Evolutionary conservation across 2,888 invertebrate species (phyloP).

Genomic region (Rapana venosa): DNA sequence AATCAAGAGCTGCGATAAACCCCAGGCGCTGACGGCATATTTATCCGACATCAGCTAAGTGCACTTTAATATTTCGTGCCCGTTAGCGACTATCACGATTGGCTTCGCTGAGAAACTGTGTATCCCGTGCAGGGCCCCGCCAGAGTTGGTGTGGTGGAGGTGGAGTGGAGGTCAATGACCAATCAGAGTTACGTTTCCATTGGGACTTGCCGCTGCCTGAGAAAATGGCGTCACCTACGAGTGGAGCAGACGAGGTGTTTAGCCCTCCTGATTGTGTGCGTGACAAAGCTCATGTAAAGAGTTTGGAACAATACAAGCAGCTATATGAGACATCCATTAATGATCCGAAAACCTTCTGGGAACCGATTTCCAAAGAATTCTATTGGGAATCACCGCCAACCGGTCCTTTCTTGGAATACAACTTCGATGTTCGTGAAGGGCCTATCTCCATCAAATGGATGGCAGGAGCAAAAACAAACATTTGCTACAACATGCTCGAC

Average conservation of each 20-base stretch:
- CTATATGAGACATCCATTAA: constrained; percentile 92
- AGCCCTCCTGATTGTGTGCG: constrained; percentile 68
- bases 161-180: not conserved
- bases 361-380: constrained; percentile 93
- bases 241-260: constrained; percentile 48
- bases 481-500: constrained; percentile 96
- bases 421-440: constrained; percentile 93
- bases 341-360: constrained; percentile 95
- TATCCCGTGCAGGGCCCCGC: constrained; percentile 26
- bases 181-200: constrained; percentile 12
- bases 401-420: constrained; percentile 90
- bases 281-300: constrained; percentile 82
- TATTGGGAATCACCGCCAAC: constrained; percentile 87
- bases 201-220: constrained; percentile 10
- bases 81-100: too few species aligned
- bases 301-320: constrained; percentile 87
- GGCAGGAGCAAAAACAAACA: constrained; percentile 95
- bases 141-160: not conserved
- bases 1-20: too few species aligned
- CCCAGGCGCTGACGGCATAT: too few species aligned
- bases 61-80: too few species aligned
- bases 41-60: too few species aligned
- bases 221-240: constrained; percentile 28
- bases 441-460: constrained; percentile 95
- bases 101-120: too few species aligned